phyloP scores from a whole-genome alignment of 2,888 invertebrate genomes.

The Leucophenga maculata region DNA sequence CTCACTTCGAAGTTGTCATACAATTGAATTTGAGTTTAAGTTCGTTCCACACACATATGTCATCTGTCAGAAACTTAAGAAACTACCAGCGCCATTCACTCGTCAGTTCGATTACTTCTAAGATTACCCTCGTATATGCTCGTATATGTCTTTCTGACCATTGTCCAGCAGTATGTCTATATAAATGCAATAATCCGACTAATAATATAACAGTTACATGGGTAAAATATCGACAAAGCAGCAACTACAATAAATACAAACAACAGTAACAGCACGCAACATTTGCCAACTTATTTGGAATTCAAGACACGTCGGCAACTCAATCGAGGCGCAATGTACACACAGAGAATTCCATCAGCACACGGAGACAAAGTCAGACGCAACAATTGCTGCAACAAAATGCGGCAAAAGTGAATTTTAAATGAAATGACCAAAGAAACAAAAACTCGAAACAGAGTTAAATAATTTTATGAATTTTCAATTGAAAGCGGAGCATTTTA shows the following conservation, averaged over 20 bases:
- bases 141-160: too few species aligned
- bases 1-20: too few species aligned
- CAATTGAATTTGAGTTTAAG: too few species aligned
- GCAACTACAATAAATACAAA: slow-evolving; percentile 5
- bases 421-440: slow-evolving; percentile 17
- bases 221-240: slow-evolving; percentile 9
- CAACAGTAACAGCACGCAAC: slow-evolving; percentile 33
- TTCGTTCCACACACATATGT: too few species aligned
- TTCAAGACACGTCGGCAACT: slow-evolving; percentile 32
- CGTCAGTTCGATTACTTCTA: too few species aligned
- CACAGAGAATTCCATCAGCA: too few species aligned
- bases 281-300: slow-evolving; percentile 38
- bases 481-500: not conserved
- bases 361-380: slow-evolving; percentile 24
- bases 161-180: too few species aligned
- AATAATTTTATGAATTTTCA: not conserved
- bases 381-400: slow-evolving; percentile 45
- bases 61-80: too few species aligned
- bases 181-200: not conserved
- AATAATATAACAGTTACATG: slow-evolving; percentile 4
- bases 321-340: not conserved
- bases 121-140: too few species aligned
- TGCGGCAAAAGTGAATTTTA: slow-evolving; percentile 31
- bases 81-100: too few species aligned
- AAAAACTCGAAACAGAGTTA: not conserved